These are phyloP conservation scores for Pterocles gutturalis DNA, from an alignment of 2,113 vertebrate species.

Conservation along the genomic window DNA sequence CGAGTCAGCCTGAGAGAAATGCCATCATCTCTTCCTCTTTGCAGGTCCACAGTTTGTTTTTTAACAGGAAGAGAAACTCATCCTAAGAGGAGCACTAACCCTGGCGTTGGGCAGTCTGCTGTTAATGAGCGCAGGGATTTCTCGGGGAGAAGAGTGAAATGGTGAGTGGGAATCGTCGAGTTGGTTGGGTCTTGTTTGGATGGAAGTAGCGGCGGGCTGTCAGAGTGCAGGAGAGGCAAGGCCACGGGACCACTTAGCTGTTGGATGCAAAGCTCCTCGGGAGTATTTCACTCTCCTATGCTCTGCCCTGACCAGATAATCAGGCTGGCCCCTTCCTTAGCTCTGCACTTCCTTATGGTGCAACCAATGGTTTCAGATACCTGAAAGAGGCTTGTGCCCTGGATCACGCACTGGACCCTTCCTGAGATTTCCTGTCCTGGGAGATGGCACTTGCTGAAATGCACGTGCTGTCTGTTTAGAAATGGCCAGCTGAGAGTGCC, in stretches of 20 bases:
- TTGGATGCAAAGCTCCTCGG: not conserved
- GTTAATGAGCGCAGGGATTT: not conserved
- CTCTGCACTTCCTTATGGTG: not conserved
- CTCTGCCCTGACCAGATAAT: not conserved
- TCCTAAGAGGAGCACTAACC: not conserved
- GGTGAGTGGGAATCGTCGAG: not conserved
- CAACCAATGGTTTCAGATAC: not conserved
- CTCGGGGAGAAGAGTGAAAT: not conserved
- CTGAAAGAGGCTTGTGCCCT: not conserved
- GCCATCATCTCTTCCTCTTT: not conserved
- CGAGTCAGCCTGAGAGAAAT: not conserved
- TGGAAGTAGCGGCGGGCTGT: not conserved
- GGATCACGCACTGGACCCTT: not conserved
- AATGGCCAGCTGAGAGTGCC: not conserved
- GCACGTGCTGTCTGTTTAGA: not conserved
- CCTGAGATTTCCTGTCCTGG: not conserved
- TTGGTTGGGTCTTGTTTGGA: not conserved
- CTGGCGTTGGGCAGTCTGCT: not conserved
- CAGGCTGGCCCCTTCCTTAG: not conserved
- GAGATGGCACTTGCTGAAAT: not conserved
- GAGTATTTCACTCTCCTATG: fast-evolving
- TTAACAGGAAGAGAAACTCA: not conserved
- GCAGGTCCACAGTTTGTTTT: not conserved
- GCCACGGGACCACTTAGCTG: fast-evolving
- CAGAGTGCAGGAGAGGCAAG: not conserved